Percentiles rank a stretch among this genome's conserved stretches.
Conservation (phyloP, 2,113 vertebrate genomes). For the Vidua chalybeata region DNA sequence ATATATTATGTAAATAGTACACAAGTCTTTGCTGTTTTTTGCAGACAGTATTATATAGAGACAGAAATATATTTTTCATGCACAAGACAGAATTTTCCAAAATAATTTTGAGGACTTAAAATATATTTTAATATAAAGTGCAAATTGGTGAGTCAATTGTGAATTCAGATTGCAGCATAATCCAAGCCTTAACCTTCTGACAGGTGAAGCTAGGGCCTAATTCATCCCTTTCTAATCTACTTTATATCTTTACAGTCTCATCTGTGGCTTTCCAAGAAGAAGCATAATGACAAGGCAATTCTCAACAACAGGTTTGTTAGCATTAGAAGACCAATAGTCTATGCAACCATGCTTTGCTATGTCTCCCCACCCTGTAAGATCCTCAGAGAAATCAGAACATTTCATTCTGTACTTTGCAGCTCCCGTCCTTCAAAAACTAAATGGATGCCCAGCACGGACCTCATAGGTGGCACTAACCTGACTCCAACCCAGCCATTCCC, state of each 20-base stretch:
- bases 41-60: neutral
- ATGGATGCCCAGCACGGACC: neutral
- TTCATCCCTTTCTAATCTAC: neutral
- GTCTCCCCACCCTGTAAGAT: neutral
- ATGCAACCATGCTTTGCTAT: neutral
- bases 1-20: neutral
- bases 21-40: neutral
- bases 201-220: neutral
- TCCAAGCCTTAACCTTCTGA: neutral
- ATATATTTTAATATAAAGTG: neutral
- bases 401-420: neutral
- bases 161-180: neutral
- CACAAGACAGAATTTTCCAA: neutral
- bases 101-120: neutral
- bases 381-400: neutral
- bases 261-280: neutral
- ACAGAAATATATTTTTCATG: neutral
- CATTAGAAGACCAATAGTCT: neutral
- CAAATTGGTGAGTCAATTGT: neutral
- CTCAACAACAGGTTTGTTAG: neutral
- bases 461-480: accelerated
- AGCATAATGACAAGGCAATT: neutral
- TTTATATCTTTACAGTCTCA: neutral
- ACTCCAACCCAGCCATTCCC: neutral
- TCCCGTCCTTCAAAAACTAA: neutral